Evolutionary conservation across 2,113 vertebrate species (phyloP).

Genomic region (Chauna torquata): DNA sequence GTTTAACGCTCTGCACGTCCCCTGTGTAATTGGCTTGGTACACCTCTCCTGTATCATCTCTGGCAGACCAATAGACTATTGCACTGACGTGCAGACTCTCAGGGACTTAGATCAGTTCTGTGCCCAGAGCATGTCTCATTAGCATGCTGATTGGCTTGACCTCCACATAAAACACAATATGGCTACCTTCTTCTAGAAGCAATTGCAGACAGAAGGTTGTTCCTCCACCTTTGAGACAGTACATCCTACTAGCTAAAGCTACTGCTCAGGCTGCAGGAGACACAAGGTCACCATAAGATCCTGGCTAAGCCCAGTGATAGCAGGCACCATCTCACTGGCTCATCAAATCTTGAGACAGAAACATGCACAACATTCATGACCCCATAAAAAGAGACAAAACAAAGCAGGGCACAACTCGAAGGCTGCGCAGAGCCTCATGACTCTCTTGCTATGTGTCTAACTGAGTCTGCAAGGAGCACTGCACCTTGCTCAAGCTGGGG

Average conservation of each 20-base stretch:
- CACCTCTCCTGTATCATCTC: neutral
- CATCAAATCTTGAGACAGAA: neutral
- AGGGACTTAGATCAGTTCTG: neutral
- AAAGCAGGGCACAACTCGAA: neutral
- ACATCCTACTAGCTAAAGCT: neutral
- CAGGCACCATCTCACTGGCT: neutral
- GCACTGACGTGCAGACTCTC: neutral
- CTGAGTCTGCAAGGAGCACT: neutral
- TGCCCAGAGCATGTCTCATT: neutral
- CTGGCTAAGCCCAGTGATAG: neutral
- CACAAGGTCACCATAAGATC: fast-evolving
- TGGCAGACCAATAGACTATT: neutral
- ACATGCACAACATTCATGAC: neutral
- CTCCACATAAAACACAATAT: neutral
- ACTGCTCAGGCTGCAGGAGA: neutral
- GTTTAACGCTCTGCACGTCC: neutral
- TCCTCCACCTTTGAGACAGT: neutral
- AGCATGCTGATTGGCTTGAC: neutral
- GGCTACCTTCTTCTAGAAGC: neutral
- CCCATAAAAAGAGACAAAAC: neutral
- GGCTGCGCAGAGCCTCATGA: neutral
- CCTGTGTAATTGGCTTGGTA: neutral
- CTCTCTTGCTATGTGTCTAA: neutral
- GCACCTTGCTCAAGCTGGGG: neutral
- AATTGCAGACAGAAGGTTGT: neutral